Evolutionary conservation across 2,113 vertebrate species (phyloP).

Genomic region (Dendropsophus ebraccatus): DNA sequence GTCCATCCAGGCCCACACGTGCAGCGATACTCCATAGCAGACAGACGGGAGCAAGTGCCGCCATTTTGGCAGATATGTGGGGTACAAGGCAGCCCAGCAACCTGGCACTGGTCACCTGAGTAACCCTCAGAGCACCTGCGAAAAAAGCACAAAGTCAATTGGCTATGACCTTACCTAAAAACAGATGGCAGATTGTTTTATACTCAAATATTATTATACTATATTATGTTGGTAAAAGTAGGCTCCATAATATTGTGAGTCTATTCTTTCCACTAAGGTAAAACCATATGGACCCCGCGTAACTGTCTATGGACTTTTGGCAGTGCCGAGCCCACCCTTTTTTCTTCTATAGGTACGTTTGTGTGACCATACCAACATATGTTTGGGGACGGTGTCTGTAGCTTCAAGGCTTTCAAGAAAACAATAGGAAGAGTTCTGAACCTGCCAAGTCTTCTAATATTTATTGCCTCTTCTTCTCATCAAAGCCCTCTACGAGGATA

Average conservation of each 20-base stretch:
- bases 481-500: too few species aligned
- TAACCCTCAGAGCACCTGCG: slow-evolving; percentile 66
- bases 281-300: neutral
- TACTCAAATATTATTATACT: neutral
- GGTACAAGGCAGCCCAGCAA: slow-evolving; percentile 64
- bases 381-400: too few species aligned
- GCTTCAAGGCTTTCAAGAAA: too few species aligned
- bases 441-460: neutral
- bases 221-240: too few species aligned
- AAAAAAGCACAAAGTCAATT: neutral
- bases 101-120: slow-evolving; percentile 66
- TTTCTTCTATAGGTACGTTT: neutral
- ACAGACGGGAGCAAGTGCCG: slow-evolving; percentile 64
- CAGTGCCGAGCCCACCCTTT: neutral
- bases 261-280: neutral
- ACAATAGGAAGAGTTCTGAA: neutral
- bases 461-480: too few species aligned
- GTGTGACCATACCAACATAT: neutral
- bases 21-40: slow-evolving; percentile 62
- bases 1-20: slow-evolving; percentile 69
- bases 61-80: slow-evolving; percentile 65
- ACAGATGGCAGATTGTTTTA: too few species aligned
- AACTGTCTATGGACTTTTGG: neutral
- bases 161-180: too few species aligned
- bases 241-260: too few species aligned